A percentile compares a stretch with the other conserved stretches of the same genome.
phyloP scores from a whole-genome alignment of 2,113 vertebrate species.

The Sialia sialis region DNA sequence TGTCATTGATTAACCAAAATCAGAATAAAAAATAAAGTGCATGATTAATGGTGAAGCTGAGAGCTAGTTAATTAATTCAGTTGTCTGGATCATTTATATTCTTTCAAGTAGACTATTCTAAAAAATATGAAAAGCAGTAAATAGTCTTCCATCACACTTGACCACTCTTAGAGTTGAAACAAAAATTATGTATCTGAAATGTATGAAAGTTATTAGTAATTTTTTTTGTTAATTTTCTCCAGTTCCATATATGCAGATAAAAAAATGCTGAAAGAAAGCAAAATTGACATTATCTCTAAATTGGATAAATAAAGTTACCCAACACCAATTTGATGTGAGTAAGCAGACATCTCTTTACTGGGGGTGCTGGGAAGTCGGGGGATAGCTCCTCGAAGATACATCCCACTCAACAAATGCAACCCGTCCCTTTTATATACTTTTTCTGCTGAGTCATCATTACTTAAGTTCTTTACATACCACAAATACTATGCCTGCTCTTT shows the following conservation, averaged over 20 bases:
- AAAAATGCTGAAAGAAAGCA: not conserved
- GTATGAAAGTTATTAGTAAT: not conserved
- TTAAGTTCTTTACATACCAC: not conserved
- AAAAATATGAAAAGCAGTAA: not conserved
- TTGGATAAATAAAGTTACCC: not conserved
- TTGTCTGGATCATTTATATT: not conserved
- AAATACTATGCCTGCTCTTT: accelerated
- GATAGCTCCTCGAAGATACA: not conserved
- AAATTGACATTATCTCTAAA: not conserved
- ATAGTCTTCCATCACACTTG: not conserved
- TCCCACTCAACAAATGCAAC: not conserved
- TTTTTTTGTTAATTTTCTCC: not conserved
- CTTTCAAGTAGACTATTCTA: not conserved
- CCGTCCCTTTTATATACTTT: not conserved
- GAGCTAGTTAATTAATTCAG: not conserved
- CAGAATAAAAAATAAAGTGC: conserved; percentile 5
- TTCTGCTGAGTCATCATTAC: not conserved
- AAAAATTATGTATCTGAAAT: not conserved
- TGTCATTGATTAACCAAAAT: conserved; percentile 28
- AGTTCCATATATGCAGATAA: not conserved
- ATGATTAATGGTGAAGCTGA: conserved; percentile 2
- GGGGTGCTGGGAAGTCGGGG: accelerated
- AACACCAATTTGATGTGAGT: not conserved
- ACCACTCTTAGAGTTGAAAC: not conserved
- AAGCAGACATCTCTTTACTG: not conserved